Base-by-base conservation (phyloP, 2,888 invertebrate species). In the Rosalia funebris region DNA sequence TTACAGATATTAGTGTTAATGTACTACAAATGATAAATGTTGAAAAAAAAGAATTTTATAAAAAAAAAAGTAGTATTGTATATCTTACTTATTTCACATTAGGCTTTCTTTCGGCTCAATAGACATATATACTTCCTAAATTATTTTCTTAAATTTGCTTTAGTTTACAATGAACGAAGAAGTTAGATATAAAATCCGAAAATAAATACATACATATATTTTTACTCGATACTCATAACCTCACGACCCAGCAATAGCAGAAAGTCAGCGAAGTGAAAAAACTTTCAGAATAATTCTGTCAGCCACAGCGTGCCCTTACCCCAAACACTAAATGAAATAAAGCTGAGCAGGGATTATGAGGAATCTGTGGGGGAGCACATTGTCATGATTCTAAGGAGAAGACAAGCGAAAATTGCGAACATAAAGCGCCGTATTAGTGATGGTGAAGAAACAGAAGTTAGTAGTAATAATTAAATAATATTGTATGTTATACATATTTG, bases 381-480 rank as follows among this genome's bases (percentile, higher is more conserved):
- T 41, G 17, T 41, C 41, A 17, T 15, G n/a, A 41, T 11, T 41
- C 41, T 41, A 17, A 41, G 41, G 19, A 7, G 41, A 17, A 41
- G 41, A 41, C 41, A 41, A 41, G 41, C 10, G 17, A 41, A 10
- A 17, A 41, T 17, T 41, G 17, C n/a, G 41, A 41, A 41, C 41
- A 41, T 41, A 41, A 25, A 7, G 4, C 25, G 25, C 4, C 4
- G 25, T 7, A 25, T 25, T 25, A 25, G 25, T 7, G 25, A 25
- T 25, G 25, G 7, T 25, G 25, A n/a, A n/a, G 25, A 25, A 25
- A 25, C 7, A 7, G 25, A 25, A 25, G n/a, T n/a, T n/a, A n/a
- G n/a, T n/a, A n/a, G n/a, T 37, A 48, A 48, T 48, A 48, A 36
- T 37, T 48, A 37, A 19, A 48, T 37, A 11, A 48, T 48, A n/a